These are phyloP conservation scores for Paedocypris micromegethes DNA, from an alignment of 2,797 vertebrate genomes.

Conservation along the genomic window DNA sequence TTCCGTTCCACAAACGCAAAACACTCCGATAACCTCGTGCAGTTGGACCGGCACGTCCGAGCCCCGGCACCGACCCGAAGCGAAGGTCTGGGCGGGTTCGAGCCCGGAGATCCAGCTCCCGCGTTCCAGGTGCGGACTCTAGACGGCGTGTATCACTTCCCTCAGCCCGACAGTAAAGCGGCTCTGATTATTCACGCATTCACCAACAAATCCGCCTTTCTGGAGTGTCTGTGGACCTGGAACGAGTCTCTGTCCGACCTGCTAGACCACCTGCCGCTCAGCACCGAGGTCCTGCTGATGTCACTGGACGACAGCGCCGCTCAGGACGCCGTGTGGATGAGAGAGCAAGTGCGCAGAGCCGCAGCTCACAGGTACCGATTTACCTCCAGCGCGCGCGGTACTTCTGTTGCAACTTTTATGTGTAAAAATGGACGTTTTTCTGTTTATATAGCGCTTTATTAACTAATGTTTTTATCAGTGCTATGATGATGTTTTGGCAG, in stretches of 20 bases:
- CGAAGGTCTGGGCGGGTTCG: constrained; percentile 44
- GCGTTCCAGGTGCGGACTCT: constrained; percentile 64
- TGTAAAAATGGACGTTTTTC: too few relatives aligned
- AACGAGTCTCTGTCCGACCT: constrained; percentile 61
- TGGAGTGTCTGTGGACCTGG: constrained; percentile 71
- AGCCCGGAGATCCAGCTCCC: constrained; percentile 60
- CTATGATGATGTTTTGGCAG: too few relatives aligned
- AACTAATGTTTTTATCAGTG: too few relatives aligned
- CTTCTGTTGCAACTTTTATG: too few relatives aligned
- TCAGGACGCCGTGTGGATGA: constrained; percentile 69
- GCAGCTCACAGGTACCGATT: constrained; percentile 54
- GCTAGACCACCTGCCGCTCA: constrained; percentile 56
- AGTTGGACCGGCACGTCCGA: background rate
- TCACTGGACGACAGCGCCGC: constrained; percentile 68
- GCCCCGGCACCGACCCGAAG: background rate
- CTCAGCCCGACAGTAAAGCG: constrained; percentile 20
- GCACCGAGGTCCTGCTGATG: constrained; percentile 61
- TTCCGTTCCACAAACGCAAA: constrained; percentile 4
- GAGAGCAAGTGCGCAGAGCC: constrained; percentile 59
- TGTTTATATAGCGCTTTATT: too few relatives aligned
- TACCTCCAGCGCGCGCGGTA: too few relatives aligned
- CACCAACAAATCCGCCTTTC: constrained; percentile 70
- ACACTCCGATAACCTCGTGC: constrained; percentile 8
- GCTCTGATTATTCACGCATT: constrained; percentile 69
- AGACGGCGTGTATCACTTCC: constrained; percentile 63